phyloP scores from a whole-genome alignment of 2,797 vertebrate genomes.

The Meriones psammophilus region DNA sequence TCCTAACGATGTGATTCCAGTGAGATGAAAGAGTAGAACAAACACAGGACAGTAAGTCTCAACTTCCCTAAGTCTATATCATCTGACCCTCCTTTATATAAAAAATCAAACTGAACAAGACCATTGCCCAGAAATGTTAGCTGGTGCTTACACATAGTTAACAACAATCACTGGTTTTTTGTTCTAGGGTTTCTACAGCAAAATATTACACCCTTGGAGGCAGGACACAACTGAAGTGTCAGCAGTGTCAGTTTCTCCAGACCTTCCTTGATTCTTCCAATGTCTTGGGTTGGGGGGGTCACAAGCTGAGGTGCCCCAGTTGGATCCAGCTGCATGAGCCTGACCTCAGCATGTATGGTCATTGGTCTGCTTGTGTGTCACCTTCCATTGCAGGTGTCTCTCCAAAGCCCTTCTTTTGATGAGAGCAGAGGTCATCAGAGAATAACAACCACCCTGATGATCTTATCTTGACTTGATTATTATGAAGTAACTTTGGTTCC shows the following conservation, averaged over 20 bases:
- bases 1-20: too few relatives aligned
- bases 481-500: neutral
- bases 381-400: neutral
- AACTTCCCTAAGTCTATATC: neutral
- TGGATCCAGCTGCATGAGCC: fast-evolving
- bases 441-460: neutral
- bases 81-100: neutral
- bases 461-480: neutral
- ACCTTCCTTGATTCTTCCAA: neutral
- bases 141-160: neutral
- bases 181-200: too few relatives aligned
- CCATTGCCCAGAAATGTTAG: neutral
- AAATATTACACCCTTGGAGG: neutral
- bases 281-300: too few relatives aligned
- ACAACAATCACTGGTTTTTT: neutral
- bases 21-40: neutral
- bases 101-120: neutral
- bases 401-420: neutral
- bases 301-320: neutral
- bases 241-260: neutral
- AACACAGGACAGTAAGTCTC: neutral
- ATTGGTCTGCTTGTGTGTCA: fast-evolving
- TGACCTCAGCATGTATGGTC: neutral
- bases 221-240: neutral
- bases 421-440: neutral